phyloP scores from a whole-genome alignment of 1,140 invertebrate genomes.

The Phenacoccus solenopsis region DNA sequence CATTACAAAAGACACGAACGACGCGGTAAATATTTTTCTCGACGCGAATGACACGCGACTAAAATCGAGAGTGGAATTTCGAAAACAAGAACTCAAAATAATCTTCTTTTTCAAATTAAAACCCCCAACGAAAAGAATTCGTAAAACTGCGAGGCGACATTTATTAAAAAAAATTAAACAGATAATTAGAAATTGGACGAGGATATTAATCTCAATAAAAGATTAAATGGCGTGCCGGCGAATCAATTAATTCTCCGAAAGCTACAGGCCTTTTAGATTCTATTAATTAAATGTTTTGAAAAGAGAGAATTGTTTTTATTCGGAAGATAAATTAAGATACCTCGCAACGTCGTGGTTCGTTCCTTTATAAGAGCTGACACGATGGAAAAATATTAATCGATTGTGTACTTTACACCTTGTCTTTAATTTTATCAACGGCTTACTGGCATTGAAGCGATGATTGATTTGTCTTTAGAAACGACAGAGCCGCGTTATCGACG shows the following conservation, averaged over 20 bases:
- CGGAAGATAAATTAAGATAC: not conserved
- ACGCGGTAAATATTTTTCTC: too few relatives aligned
- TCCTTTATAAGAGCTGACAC: too few relatives aligned
- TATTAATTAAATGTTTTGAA: not conserved
- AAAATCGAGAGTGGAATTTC: too few relatives aligned
- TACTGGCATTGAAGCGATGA: too few relatives aligned
- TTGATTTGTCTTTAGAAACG: too few relatives aligned
- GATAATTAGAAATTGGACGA: not conserved
- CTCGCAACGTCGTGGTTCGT: not conserved
- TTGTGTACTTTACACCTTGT: not conserved
- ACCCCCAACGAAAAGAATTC: too few relatives aligned
- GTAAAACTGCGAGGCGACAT: too few relatives aligned
- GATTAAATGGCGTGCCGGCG: not conserved
- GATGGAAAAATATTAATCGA: not conserved
- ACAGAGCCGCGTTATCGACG: too few relatives aligned
- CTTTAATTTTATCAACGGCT: not conserved
- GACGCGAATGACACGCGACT: too few relatives aligned
- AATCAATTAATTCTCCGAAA: not conserved
- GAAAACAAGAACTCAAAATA: too few relatives aligned
- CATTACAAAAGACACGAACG: too few relatives aligned
- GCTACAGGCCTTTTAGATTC: not conserved
- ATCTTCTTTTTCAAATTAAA: too few relatives aligned
- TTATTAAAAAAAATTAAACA: conserved; percentile 3
- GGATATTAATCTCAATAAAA: not conserved
- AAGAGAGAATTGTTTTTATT: not conserved